A percentile compares a stretch with the other conserved stretches of the same genome.
These are phyloP conservation scores for Eupristina koningsbergeri DNA, from an alignment of 1,140 invertebrate species.

Conservation along the genomic window DNA sequence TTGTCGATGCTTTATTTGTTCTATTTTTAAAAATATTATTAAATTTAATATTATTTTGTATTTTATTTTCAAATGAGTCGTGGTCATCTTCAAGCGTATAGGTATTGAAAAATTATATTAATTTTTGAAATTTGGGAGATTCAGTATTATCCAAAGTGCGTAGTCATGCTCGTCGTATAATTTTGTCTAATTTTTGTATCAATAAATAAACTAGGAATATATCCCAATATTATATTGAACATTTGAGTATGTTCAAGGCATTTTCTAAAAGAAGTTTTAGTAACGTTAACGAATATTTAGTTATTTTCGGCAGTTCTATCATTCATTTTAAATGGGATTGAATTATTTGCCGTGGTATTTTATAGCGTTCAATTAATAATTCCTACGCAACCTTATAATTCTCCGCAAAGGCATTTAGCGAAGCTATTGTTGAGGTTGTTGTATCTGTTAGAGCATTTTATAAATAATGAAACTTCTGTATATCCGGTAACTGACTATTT, in stretches of 20 bases:
- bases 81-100: background rate
- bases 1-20: too few relatives aligned
- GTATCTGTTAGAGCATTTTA: background rate
- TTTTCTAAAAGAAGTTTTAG: background rate
- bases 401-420: background rate
- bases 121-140: background rate
- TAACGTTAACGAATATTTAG: background rate
- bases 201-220: background rate
- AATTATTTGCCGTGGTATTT: slow-evolving; percentile 11
- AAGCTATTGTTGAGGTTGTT: background rate
- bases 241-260: background rate
- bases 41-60: too few relatives aligned
- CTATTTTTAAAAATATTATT: too few relatives aligned
- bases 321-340: background rate
- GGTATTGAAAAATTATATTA: background rate
- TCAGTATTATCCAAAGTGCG: background rate
- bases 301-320: background rate
- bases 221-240: background rate
- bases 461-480: background rate
- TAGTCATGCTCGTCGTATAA: background rate
- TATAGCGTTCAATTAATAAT: background rate
- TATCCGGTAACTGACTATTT: background rate
- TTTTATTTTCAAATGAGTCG: too few relatives aligned
- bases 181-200: background rate
- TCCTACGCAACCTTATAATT: background rate